Evolutionary conservation across 2,113 vertebrate species (phyloP), one percentile per base, ranked within the genome.

Genomic region (Campylomormyrus numenius): DNA sequence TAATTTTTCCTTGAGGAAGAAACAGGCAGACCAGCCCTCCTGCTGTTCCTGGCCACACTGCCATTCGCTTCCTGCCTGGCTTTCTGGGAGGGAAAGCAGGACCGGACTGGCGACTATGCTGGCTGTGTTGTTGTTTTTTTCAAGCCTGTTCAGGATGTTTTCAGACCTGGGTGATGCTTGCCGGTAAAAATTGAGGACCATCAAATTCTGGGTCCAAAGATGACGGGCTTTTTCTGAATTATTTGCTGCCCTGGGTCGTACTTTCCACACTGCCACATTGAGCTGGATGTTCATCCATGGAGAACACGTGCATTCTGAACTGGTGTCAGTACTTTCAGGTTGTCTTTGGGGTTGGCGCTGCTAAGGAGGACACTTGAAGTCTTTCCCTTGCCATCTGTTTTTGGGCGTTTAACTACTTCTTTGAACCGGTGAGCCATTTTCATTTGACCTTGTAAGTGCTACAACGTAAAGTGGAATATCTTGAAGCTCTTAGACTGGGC

Each of bases 1-100:
- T 17, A n/a, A 87, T 52, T 87, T 87, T 87, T 11, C 5, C 35
- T 42, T 80, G 50, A 87, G 85, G 85, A 87, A 87, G 50, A 35
- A 31, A 87, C 11, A 21, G 21, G 5, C 48, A 56, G 85, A 13
- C 49, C 48, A 19, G 49, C 49, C 49, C 31, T 87, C 48, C 49
- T 56, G 50, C 85, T 19, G 50, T 87, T 87, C 85, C 85, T 53
- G 85, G 5, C 49, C n/a, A 13, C 50, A 35, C 49, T 52, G 85
- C 50, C 50, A 4, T 53, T 87, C 1, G 50, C 50, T 52, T 87
- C 85, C 85, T 87, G 49, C 35, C 17, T 2, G 85, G 49, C 27
- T 87, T 27, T 87, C 11, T 35, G 27, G 56, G 48, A 27, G 7
- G 27, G 56, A 56, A 48, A 87, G 50, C 49, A 10, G 24, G 17